These are phyloP conservation scores for Andrena bucephala DNA, from an alignment of 2,888 invertebrate species.

Conservation along the genomic window DNA sequence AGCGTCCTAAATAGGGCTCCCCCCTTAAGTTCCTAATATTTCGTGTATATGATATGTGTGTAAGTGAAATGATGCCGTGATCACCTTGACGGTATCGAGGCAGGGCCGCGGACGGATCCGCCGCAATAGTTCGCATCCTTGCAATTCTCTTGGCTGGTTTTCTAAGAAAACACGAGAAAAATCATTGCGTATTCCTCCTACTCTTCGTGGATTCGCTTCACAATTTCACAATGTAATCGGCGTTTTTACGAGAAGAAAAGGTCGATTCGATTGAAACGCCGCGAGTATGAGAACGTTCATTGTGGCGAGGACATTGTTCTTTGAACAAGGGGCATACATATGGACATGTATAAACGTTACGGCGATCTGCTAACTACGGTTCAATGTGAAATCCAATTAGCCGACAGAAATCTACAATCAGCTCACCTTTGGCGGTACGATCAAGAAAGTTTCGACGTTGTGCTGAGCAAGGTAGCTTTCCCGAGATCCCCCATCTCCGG, in stretches of 20 bases:
- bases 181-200: conserved; percentile 6
- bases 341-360: too few species aligned
- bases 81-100: conserved; percentile 84
- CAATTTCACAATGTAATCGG: not conserved
- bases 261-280: not conserved
- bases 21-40: not conserved
- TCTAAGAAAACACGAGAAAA: conserved; percentile 77
- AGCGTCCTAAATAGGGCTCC: too few species aligned
- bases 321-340: not conserved
- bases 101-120: conserved; percentile 69
- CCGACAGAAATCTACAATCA: not conserved
- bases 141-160: conserved; percentile 79
- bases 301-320: too few species aligned
- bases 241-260: not conserved
- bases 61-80: conserved; percentile 25
- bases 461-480: conserved; percentile 95
- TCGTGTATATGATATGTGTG: not conserved
- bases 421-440: conserved; percentile 92
- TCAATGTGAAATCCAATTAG: not conserved
- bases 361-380: not conserved
- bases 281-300: too few species aligned
- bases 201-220: not conserved
- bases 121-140: conserved; percentile 69
- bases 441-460: conserved; percentile 95
- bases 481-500: conserved; percentile 92